A percentile compares a stretch with the other conserved stretches of the same genome.
Evolutionary conservation across 2,888 invertebrate genomes (phyloP).

Genomic region (Ichneumoninae sp.): DNA sequence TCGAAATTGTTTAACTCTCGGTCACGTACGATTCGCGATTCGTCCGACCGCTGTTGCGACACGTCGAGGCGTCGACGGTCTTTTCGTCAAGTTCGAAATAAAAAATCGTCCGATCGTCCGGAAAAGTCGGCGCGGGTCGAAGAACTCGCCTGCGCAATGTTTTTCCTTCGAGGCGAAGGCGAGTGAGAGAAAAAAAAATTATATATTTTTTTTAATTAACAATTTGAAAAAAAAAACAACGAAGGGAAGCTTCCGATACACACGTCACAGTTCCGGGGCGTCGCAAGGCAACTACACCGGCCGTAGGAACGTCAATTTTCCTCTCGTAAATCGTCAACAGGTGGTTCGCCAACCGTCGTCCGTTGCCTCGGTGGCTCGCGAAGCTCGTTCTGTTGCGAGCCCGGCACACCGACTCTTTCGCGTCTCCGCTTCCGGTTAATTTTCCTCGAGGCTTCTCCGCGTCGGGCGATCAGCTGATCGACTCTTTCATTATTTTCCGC

Average conservation of each 20-base stretch:
- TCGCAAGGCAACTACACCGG: constrained; percentile 33
- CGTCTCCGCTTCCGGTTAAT: constrained; percentile 25
- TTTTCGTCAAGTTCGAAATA: not conserved
- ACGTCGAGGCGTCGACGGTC: not conserved
- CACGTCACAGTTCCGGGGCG: constrained; percentile 18
- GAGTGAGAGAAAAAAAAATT: not conserved
- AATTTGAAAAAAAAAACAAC: not conserved
- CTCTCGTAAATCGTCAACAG: constrained; percentile 81
- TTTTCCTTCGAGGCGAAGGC: not conserved
- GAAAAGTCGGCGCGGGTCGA: not conserved
- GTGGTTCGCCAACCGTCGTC: constrained; percentile 76
- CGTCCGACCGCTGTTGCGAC: not conserved
- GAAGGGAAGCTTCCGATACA: constrained; percentile 14
- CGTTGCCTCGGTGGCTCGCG: constrained; percentile 48
- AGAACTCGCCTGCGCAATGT: too few species aligned
- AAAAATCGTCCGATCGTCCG: not conserved
- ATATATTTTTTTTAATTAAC: too few species aligned
- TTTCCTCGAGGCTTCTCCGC: constrained; percentile 3
- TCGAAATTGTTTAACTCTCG: not conserved
- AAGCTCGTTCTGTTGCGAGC: constrained; percentile 53
- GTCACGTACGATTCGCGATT: constrained; percentile 2
- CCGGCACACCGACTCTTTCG: constrained; percentile 13
- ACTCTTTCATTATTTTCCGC: not conserved
- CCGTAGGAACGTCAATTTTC: constrained; percentile 72
- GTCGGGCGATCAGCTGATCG: not conserved